Percentiles rank a stretch among this genome's conserved stretches.
These are phyloP conservation scores for Tretioscincus oriximinensis DNA, from an alignment of 2,113 vertebrate genomes.

Conservation along the genomic window DNA sequence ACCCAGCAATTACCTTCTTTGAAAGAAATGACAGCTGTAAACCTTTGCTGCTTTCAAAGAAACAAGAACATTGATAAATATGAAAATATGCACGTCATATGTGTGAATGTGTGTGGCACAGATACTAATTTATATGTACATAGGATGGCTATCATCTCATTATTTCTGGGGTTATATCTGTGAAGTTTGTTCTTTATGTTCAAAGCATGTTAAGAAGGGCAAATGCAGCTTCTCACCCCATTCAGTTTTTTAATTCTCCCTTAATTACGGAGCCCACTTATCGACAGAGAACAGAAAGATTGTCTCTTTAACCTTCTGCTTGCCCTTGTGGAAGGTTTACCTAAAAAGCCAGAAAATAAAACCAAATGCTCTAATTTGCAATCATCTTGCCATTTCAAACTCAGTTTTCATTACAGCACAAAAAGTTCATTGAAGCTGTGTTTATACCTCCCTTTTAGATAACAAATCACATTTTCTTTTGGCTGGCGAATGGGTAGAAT, in stretches of 20 bases:
- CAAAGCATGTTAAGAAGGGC: conserved; percentile 49
- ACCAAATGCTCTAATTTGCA: conserved; percentile 75
- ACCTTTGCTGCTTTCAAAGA: not conserved
- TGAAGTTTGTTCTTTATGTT: conserved; percentile 47
- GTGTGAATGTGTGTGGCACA: not conserved
- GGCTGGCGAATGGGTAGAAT: conserved; percentile 74
- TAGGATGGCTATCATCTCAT: not conserved
- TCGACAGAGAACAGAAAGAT: conserved; percentile 51
- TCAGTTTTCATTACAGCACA: conserved; percentile 74
- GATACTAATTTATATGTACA: not conserved
- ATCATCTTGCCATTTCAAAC: conserved; percentile 70
- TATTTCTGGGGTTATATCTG: conserved; percentile 1
- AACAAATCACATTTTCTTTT: conserved; percentile 81
- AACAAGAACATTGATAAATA: not conserved
- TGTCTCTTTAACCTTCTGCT: conserved; percentile 56
- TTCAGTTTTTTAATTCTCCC: conserved; percentile 60
- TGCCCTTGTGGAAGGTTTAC: conserved; percentile 74
- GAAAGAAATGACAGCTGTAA: not conserved
- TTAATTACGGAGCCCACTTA: conserved; percentile 72
- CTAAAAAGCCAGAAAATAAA: conserved; percentile 69
- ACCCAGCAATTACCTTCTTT: not conserved
- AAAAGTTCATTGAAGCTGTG: conserved; percentile 75
- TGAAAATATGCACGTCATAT: not conserved
- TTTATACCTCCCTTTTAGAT: conserved; percentile 79
- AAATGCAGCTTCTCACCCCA: conserved; percentile 38